Percentiles rank a stretch among this genome's conserved stretches.
These are phyloP conservation scores for Drosophila barbarae DNA, from an alignment of 2,888 invertebrate species.

Conservation along the genomic window DNA sequence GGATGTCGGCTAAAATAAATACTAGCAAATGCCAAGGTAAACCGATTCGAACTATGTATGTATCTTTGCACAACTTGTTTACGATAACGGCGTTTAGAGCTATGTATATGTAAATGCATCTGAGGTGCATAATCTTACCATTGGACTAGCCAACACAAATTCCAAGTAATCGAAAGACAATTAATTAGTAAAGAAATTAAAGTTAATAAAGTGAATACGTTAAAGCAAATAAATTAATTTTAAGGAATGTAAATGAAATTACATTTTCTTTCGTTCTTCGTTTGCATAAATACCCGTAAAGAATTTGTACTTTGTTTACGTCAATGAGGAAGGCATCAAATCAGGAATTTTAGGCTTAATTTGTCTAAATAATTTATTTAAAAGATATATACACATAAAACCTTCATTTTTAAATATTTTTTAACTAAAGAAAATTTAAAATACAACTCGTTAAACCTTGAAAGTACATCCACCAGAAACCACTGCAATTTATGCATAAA, in stretches of 20 bases:
- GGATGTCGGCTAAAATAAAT: slow-evolving; percentile 22
- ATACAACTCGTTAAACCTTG: not conserved
- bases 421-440: not conserved
- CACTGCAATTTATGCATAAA: not conserved
- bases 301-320: not conserved
- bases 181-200: not conserved
- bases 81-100: slow-evolving; percentile 10
- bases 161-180: not conserved
- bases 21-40: slow-evolving; percentile 25
- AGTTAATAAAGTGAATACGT: not conserved
- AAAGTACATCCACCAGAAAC: no score
- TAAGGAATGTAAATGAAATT: not conserved
- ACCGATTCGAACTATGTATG: not conserved
- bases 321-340: no score
- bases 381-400: no score
- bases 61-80: slow-evolving; percentile 3
- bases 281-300: not conserved
- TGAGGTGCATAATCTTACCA: slow-evolving; percentile 22
- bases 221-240: not conserved
- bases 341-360: no score
- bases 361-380: no score
- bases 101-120: slow-evolving; percentile 14
- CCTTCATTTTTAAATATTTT: no score
- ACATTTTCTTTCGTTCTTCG: not conserved
- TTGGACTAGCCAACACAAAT: slow-evolving; percentile 2